Evolutionary conservation across 2,113 vertebrate genomes (phyloP), one percentile per base, ranked within the genome.

Genomic region (Atractosteus spatula): DNA sequence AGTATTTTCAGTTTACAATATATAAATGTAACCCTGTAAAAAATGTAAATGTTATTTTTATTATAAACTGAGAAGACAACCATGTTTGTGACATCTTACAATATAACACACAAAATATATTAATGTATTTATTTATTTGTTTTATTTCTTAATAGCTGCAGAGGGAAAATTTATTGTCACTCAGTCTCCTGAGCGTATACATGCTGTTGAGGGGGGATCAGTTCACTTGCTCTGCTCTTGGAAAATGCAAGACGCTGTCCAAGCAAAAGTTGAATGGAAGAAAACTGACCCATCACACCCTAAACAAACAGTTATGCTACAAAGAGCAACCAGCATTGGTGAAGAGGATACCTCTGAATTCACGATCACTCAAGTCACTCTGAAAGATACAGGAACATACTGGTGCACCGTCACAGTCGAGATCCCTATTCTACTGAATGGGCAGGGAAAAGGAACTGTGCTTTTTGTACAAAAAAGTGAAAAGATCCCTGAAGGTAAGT

Each of bases 201-300:
- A 55, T 55, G 67, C 67, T 68, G 47, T 55, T 14, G 67, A 68
- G 17, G 67, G 67, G 8, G 45, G 55, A n/a, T 29, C 67, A 29
- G 67, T 68, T 12, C 2, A n/a, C 7, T 7, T 68, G 67, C 8
- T n/a, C n/a, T 68, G 67, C 51, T 68, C 67, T 16, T 68, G 67
- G 67, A 41, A 68, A 14, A 7, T 5, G n/a, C 3, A 7, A 51
- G 43, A 68, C 2, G 7, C n/a, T 29, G 6, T 7, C 7, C n/a
- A 29, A 29, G 47, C 43, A 14, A 3, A n/a, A 29, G 44, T 68
- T 17, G 11, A 17, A 11, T 68, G 16, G 45, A 55, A 8, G 2
- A n/a, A 51, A 42, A 8, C 7, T 55, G 3, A 68, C 12, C 16
- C n/a, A 47, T 55, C 45, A 55, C 5, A 8, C 6, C 29, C 11